A percentile compares a stretch with the other conserved stretches of the same genome.
These are phyloP conservation scores for Misgurnus anguillicaudatus DNA, from an alignment of 2,113 vertebrate species.

Conservation along the genomic window DNA sequence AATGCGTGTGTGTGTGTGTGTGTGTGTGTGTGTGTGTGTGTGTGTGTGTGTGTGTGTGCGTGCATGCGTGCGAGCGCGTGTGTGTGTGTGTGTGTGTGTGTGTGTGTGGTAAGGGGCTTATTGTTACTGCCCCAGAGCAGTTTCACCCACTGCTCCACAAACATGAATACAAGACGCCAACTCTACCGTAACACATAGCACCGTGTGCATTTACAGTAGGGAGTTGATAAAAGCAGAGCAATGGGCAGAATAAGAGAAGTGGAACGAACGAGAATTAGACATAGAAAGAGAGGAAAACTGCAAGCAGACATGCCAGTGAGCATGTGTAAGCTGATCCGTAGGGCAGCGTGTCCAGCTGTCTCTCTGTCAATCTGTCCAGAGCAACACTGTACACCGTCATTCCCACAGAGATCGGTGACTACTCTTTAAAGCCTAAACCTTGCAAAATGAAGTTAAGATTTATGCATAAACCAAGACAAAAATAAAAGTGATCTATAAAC, in stretches of 20 bases:
- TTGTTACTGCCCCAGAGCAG: conserved; percentile 35
- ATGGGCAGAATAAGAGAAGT: not conserved
- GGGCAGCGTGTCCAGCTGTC: conserved; percentile 53
- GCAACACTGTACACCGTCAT: conserved; percentile 46
- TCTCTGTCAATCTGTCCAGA: conserved; percentile 35
- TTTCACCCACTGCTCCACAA: conserved; percentile 44
- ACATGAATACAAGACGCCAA: not conserved
- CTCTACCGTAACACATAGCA: conserved; percentile 13
- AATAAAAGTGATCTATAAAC: no score
- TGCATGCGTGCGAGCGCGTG: no score
- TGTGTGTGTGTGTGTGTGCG: no score
- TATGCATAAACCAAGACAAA: no score
- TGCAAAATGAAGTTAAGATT: no score
- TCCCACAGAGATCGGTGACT: not conserved
- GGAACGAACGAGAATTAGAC: conserved; percentile 23
- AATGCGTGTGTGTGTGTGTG: no score
- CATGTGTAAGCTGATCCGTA: conserved; percentile 52
- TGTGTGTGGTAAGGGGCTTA: conserved; percentile 18
- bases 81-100: not conserved
- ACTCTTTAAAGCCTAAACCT: no score
- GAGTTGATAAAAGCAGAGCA: conserved; percentile 5
- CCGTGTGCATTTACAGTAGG: not conserved
- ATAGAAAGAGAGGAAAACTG: conserved; percentile 41
- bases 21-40: no score
- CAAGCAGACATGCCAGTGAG: conserved; percentile 29